Conservation (phyloP, 2,797 vertebrate species). For the Pantherophis vulpinus region DNA sequence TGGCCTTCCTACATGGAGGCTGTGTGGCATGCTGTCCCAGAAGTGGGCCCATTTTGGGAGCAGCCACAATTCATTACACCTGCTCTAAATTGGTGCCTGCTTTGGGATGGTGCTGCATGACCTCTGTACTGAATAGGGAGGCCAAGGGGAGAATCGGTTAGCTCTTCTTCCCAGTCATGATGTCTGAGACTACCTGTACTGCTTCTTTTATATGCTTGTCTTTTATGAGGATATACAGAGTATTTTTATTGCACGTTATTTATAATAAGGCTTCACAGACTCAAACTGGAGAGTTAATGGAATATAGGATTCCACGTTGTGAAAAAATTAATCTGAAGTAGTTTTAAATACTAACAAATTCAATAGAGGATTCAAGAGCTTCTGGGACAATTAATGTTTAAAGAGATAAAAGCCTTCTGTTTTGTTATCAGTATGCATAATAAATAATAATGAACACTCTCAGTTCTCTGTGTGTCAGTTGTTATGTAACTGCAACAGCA, state of each 20-base stretch:
- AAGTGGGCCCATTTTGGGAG: too few relatives aligned
- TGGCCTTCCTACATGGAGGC: background rate
- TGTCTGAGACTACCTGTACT: background rate
- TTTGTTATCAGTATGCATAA: background rate
- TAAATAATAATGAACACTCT: background rate
- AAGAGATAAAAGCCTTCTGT: background rate
- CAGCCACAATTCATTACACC: background rate
- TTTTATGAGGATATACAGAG: background rate
- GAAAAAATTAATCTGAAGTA: background rate
- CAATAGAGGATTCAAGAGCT: background rate
- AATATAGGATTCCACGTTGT: background rate
- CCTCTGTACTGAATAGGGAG: background rate
- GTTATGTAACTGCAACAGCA: background rate
- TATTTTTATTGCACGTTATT: background rate
- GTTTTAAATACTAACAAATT: background rate
- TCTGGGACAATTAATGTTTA: background rate
- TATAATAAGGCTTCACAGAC: background rate
- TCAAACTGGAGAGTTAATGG: background rate
- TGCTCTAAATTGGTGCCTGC: background rate
- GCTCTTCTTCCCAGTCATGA: background rate
- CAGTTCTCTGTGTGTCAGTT: background rate
- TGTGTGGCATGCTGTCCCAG: background rate
- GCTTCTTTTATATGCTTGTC: background rate
- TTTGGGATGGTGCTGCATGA: too few relatives aligned
- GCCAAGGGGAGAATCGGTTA: background rate